phyloP scores from a whole-genome alignment of 37 sponge, comb jelly and placozoan genomes.

The Cliona cf. orientalis region DNA sequence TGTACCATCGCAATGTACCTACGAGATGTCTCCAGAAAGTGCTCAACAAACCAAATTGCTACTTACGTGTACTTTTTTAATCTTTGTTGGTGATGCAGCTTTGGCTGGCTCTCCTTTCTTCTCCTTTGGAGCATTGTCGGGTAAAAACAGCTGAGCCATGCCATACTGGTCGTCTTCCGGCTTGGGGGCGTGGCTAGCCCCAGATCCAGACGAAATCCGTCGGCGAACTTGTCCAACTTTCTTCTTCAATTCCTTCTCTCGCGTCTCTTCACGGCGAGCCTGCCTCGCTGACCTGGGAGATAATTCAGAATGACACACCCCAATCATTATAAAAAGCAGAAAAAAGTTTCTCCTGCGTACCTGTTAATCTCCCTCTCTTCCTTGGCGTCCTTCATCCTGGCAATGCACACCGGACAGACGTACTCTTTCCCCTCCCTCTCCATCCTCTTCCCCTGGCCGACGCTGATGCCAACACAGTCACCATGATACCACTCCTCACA shows the following conservation, averaged over 20 bases:
- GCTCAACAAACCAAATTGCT: too few species aligned
- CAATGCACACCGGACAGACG: constrained; percentile 66
- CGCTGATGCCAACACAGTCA: constrained; percentile 84
- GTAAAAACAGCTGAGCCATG: constrained; percentile 29
- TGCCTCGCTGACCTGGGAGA: constrained; percentile 14
- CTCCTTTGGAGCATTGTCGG: constrained; percentile 39
- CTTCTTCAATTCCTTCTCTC: constrained; percentile 22
- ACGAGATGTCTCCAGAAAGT: too few species aligned
- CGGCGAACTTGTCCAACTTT: not conserved
- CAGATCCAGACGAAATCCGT: not conserved
- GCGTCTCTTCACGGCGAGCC: constrained; percentile 2
- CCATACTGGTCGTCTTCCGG: constrained; percentile 39
- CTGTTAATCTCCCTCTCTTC: constrained; percentile 22
- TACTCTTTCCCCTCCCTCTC: constrained; percentile 73
- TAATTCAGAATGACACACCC: not conserved
- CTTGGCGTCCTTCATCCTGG: constrained; percentile 38
- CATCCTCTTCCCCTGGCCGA: constrained; percentile 81
- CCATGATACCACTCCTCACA: constrained; percentile 95
- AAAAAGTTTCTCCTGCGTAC: not conserved
- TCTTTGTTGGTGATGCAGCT: not conserved
- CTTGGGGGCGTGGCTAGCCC: not conserved
- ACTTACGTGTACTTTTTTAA: not conserved
- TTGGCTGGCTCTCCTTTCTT: not conserved
- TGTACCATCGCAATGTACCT: too few species aligned
- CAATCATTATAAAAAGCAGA: too few species aligned